Evolutionary conservation across 2,113 vertebrate species (phyloP).

Genomic region (Peromyscus maniculatus): DNA sequence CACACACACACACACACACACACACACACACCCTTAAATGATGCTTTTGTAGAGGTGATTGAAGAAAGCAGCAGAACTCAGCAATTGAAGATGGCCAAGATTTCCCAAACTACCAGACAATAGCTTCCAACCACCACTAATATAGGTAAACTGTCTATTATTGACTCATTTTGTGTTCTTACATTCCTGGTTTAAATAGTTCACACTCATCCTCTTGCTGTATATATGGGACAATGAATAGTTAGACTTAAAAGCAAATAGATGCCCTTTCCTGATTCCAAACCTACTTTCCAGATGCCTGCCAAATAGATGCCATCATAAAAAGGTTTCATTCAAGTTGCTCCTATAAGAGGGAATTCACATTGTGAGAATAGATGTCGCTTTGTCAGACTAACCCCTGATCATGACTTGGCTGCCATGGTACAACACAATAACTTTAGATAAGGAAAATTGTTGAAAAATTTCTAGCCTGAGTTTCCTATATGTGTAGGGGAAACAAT

Average conservation of each 20-base stretch:
- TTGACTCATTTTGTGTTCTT: rapidly evolving
- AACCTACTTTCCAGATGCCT: background rate
- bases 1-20: background rate
- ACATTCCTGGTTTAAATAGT: rapidly evolving
- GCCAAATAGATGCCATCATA: background rate
- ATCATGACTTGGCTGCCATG: rapidly evolving
- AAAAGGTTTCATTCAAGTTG: background rate
- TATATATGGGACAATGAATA: rapidly evolving
- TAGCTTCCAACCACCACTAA: too few species aligned
- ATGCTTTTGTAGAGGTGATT: too few species aligned
- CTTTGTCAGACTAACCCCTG: background rate
- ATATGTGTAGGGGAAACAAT: background rate
- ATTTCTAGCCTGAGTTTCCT: background rate
- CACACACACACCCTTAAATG: background rate
- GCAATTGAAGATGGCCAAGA: too few species aligned
- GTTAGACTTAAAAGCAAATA: background rate
- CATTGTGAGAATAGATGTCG: background rate
- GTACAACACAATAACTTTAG: background rate
- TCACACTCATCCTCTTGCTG: rapidly evolving
- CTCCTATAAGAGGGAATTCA: background rate
- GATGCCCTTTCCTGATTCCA: background rate
- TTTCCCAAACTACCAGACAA: background rate
- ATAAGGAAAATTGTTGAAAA: background rate
- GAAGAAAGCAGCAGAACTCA: background rate
- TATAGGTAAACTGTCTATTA: rapidly evolving